Conservation (phyloP, 1,140 invertebrate species). For the Pseudobourletiella spinata region DNA sequence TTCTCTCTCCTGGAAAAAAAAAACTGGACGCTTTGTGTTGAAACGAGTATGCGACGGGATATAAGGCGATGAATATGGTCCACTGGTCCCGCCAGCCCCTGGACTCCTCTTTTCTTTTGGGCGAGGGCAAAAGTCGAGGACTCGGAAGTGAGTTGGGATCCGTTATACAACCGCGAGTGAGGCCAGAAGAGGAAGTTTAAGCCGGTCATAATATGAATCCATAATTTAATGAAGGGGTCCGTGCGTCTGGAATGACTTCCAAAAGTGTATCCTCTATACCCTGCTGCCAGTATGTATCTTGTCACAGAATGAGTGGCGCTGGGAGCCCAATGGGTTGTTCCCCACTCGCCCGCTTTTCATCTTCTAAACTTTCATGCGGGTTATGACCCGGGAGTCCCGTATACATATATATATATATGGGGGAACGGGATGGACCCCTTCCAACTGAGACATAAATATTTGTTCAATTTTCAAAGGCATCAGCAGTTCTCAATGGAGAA, state of each 20-base stretch:
- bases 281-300: background rate
- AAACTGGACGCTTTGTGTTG: too few relatives aligned
- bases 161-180: background rate
- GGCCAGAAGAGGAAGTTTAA: too few relatives aligned
- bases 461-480: constrained; percentile 1
- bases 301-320: background rate
- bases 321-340: background rate
- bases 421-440: constrained; percentile 3
- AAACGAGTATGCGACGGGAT: background rate
- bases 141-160: background rate
- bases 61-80: background rate
- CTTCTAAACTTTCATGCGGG: background rate
- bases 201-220: too few relatives aligned
- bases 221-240: constrained; percentile 1
- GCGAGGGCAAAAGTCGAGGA: background rate
- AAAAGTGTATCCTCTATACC: background rate
- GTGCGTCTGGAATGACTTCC: background rate
- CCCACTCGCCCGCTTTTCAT: background rate
- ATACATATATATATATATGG: background rate
- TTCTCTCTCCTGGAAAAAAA: too few relatives aligned
- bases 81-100: background rate
- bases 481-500: constrained; percentile 9
- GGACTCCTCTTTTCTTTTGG: background rate
- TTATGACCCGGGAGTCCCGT: background rate
- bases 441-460: constrained; percentile 3